These are phyloP conservation scores for Cremastinae sp. DNA, from an alignment of 2,888 invertebrate species.

Conservation along the genomic window DNA sequence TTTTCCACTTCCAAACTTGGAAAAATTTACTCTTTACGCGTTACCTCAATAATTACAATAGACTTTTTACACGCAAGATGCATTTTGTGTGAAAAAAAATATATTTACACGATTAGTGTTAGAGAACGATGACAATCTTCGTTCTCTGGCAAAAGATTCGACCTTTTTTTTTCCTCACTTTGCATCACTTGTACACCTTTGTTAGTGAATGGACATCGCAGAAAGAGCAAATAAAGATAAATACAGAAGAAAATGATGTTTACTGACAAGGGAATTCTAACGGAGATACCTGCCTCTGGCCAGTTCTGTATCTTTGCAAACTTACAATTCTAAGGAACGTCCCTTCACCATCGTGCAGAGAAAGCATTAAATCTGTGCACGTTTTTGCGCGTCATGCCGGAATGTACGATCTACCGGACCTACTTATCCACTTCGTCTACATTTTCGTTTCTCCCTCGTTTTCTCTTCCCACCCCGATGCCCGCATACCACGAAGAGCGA, in stretches of 20 bases:
- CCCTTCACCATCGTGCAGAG: slow-evolving; percentile 73
- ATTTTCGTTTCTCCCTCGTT: not conserved
- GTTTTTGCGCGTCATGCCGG: slow-evolving; percentile 46
- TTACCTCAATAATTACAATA: slow-evolving; percentile 7
- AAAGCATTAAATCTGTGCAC: slow-evolving; percentile 62
- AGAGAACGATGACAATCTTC: slow-evolving; percentile 11
- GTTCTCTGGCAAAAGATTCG: slow-evolving; percentile 32
- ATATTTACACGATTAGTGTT: slow-evolving; percentile 46
- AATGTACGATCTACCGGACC: slow-evolving; percentile 32
- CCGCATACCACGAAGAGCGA: slow-evolving; percentile 32
- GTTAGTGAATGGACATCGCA: slow-evolving; percentile 67
- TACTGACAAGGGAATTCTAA: slow-evolving; percentile 65
- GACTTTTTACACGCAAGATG: slow-evolving; percentile 1
- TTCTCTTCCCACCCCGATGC: slow-evolving; percentile 19
- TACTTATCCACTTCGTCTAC: not conserved
- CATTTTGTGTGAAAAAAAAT: slow-evolving; percentile 36
- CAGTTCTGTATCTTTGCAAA: slow-evolving; percentile 79
- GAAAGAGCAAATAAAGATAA: slow-evolving; percentile 35
- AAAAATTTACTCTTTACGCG: slow-evolving; percentile 5
- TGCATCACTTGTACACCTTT: slow-evolving; percentile 50
- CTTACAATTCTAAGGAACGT: slow-evolving; percentile 73
- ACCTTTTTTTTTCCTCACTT: slow-evolving; percentile 3
- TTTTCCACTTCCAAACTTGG: not conserved
- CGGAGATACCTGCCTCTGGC: slow-evolving; percentile 81
- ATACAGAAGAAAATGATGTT: slow-evolving; percentile 22